These are phyloP conservation scores for Yoshiicerus persimilis DNA, from an alignment of 1,140 invertebrate species.

Conservation along the genomic window DNA sequence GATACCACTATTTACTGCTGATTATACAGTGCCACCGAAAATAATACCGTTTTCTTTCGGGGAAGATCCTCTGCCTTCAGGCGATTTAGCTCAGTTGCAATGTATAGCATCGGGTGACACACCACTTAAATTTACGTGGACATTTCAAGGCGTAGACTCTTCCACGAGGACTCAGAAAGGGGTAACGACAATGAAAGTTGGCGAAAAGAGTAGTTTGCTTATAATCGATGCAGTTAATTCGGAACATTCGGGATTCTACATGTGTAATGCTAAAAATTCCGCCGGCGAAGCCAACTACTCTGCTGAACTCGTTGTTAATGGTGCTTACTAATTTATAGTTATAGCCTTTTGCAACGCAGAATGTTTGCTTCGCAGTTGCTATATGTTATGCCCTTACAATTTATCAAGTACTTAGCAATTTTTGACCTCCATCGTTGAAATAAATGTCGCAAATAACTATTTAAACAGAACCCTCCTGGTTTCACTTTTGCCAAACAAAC, in stretches of 20 bases:
- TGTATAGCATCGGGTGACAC: constrained; percentile 47
- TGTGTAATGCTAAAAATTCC: constrained; percentile 49
- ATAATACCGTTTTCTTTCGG: constrained; percentile 66
- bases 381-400: too few species aligned
- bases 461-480: too few species aligned
- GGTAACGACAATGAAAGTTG: constrained; percentile 50
- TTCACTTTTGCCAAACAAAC: too few species aligned
- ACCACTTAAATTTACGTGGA: constrained; percentile 44
- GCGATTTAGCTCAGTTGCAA: constrained; percentile 43
- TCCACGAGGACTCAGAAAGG: constrained; percentile 24
- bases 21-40: constrained; percentile 60
- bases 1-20: not conserved
- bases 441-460: too few species aligned
- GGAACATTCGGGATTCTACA: constrained; percentile 49
- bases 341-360: not conserved
- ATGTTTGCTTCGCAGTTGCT: not conserved
- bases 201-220: constrained; percentile 65
- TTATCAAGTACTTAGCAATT: too few species aligned
- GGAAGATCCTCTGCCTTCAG: constrained; percentile 56
- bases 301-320: constrained; percentile 68
- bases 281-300: constrained; percentile 64
- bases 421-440: too few species aligned
- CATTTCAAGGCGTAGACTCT: constrained; percentile 21
- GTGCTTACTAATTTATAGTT: constrained; percentile 52
- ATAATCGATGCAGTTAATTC: constrained; percentile 72